These are phyloP conservation scores for Porites rus DNA, from an alignment of 92 coral and sea anemone genomes.

Conservation along the genomic window DNA sequence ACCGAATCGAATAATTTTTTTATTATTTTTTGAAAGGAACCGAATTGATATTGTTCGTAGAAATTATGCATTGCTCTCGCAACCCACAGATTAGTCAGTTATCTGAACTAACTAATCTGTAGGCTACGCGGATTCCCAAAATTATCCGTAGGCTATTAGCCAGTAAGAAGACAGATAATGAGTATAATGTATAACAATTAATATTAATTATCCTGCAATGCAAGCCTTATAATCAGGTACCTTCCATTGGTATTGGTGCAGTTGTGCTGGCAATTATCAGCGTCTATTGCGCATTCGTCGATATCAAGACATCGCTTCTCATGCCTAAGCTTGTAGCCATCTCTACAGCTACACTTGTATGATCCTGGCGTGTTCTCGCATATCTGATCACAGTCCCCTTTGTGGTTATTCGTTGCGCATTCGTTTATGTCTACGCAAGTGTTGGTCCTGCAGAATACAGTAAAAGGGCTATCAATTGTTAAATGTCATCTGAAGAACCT, in stretches of 20 bases:
- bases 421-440: conserved; percentile 84
- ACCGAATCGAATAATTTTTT: too few relatives aligned
- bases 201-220: too few relatives aligned
- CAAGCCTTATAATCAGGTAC: conserved; percentile 27
- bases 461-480: background rate
- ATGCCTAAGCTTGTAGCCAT: conserved; percentile 66
- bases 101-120: too few relatives aligned
- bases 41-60: too few relatives aligned
- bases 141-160: too few relatives aligned
- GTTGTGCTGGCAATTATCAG: conserved; percentile 72
- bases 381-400: conserved; percentile 83
- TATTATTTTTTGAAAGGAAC: too few relatives aligned
- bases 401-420: conserved; percentile 77
- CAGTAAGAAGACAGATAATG: too few relatives aligned
- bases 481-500: too few relatives aligned
- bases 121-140: too few relatives aligned
- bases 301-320: conserved; percentile 69
- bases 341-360: conserved; percentile 75
- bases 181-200: too few relatives aligned
- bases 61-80: too few relatives aligned
- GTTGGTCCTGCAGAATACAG: conserved; percentile 48
- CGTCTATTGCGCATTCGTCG: conserved; percentile 70
- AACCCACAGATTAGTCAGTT: too few relatives aligned
- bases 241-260: conserved; percentile 85
- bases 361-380: conserved; percentile 87